A percentile compares a stretch with the other conserved stretches of the same genome.
Evolutionary conservation across 1,140 invertebrate genomes (phyloP).

Genomic region (Cecropterus lyciades): DNA sequence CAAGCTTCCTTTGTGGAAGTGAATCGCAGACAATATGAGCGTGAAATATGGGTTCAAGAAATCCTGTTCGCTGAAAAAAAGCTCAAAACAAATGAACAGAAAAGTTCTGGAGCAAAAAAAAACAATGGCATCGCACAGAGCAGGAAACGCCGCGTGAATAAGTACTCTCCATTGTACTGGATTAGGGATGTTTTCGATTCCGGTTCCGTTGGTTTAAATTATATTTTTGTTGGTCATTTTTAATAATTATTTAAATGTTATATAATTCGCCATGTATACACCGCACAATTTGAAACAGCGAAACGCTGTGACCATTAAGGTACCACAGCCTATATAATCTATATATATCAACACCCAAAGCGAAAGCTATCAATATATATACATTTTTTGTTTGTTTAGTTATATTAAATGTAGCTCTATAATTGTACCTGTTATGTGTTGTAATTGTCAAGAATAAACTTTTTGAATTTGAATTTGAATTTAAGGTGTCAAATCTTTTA

Average conservation of each 20-base stretch:
- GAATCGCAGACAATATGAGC: constrained; percentile 75
- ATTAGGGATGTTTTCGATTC: constrained; percentile 46
- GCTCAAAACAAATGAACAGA: constrained; percentile 75
- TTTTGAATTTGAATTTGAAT: no score
- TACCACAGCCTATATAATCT: no score
- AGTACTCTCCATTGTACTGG: constrained; percentile 59
- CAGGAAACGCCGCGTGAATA: constrained; percentile 76
- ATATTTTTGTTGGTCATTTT: constrained; percentile 39
- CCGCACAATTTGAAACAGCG: no score
- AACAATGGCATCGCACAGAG: constrained; percentile 58
- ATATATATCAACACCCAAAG: no score
- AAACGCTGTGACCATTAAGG: no score
- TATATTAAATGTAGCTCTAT: no score
- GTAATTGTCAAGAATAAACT: no score
- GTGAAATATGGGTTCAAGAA: constrained; percentile 80
- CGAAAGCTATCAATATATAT: no score
- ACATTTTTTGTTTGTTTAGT: no score
- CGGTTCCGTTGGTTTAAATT: constrained; percentile 49
- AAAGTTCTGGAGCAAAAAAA: constrained; percentile 64
- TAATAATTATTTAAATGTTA: background rate
- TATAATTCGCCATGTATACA: no score
- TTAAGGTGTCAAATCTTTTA: no score
- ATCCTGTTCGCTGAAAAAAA: constrained; percentile 68
- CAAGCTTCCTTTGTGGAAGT: constrained; percentile 46
- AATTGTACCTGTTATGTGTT: no score